These are phyloP conservation scores for Artibeus lituratus DNA, from an alignment of 2,797 vertebrate species.

Conservation along the genomic window DNA sequence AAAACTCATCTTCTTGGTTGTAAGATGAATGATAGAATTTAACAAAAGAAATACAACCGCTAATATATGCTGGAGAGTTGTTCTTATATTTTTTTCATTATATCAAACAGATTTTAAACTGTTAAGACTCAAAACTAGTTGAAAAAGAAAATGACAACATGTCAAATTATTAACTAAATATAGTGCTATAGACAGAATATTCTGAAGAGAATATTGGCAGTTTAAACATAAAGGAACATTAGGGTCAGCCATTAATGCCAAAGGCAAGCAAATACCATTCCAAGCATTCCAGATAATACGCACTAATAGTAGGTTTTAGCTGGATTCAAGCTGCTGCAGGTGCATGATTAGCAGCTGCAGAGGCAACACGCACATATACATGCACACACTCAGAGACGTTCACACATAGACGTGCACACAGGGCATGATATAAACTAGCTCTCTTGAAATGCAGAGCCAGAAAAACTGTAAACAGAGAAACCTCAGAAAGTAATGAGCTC, in stretches of 20 bases:
- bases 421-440: background rate
- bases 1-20: background rate
- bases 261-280: background rate
- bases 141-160: slow-evolving; percentile 18
- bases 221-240: slow-evolving; percentile 26
- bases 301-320: background rate
- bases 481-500: slow-evolving; percentile 49
- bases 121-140: background rate
- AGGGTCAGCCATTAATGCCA: background rate
- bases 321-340: background rate
- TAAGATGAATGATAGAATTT: background rate
- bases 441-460: slow-evolving; percentile 16
- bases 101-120: slow-evolving; percentile 26
- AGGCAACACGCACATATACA: background rate
- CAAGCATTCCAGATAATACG: background rate
- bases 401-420: background rate
- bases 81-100: background rate
- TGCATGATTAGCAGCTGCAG: background rate
- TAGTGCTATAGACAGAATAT: background rate
- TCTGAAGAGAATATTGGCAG: slow-evolving; percentile 38
- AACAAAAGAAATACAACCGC: background rate
- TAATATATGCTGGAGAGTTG: background rate
- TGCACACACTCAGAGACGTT: background rate
- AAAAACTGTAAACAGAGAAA: slow-evolving; percentile 14
- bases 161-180: slow-evolving; percentile 45